phyloP scores from a whole-genome alignment of 2,888 invertebrate species.

The Brachyptera risi region DNA sequence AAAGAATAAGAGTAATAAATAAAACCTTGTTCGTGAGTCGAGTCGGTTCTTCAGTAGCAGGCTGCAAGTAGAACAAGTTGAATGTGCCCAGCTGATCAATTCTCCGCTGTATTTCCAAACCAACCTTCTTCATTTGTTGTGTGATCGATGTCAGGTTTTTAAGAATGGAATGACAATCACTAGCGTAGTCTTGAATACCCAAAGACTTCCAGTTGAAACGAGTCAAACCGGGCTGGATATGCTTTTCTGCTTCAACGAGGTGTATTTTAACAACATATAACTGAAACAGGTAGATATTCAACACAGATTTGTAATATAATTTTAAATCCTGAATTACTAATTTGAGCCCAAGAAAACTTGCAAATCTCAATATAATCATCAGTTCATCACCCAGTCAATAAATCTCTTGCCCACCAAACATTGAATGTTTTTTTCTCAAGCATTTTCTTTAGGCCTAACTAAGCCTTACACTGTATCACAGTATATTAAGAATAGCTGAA shows the following conservation, averaged over 20 bases:
- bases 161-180: conserved; percentile 52
- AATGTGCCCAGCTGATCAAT: conserved; percentile 54
- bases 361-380: too few relatives aligned
- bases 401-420: too few relatives aligned
- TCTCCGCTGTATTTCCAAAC: conserved; percentile 56
- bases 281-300: conserved; percentile 41
- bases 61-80: conserved; percentile 54
- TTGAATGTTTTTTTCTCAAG: too few relatives aligned
- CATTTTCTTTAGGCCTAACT: too few relatives aligned
- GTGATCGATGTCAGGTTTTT: conserved; percentile 62
- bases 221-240: conserved; percentile 74
- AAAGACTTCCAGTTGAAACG: conserved; percentile 84
- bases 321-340: too few relatives aligned
- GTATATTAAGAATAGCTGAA: too few relatives aligned
- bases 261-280: conserved; percentile 64
- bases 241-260: conserved; percentile 66
- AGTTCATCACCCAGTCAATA: too few relatives aligned
- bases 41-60: too few relatives aligned
- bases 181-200: conserved; percentile 70
- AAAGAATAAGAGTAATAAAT: too few relatives aligned
- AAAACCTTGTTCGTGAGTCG: background rate
- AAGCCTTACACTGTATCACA: too few relatives aligned
- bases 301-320: too few relatives aligned
- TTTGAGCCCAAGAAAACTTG: too few relatives aligned
- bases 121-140: conserved; percentile 61